Evolutionary conservation across 2,113 vertebrate species (phyloP).

Genomic region (Esox niger): DNA sequence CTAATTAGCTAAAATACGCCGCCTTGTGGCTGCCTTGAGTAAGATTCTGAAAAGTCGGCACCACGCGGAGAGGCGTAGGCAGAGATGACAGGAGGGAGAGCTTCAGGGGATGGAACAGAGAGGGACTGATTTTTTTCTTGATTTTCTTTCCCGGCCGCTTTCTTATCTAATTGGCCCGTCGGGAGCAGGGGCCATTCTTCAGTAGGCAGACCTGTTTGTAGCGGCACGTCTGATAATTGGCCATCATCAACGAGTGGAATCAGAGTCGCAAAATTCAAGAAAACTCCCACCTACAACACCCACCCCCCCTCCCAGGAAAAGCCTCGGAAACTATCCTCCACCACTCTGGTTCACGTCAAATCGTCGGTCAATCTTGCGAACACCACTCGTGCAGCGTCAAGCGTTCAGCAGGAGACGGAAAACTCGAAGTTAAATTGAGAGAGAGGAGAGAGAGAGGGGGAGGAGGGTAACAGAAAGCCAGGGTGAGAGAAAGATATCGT

Average conservation of each 20-base stretch:
- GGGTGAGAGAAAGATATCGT: not conserved
- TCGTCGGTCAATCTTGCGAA: not conserved
- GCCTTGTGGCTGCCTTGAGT: conserved; percentile 35
- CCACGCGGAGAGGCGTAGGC: not conserved
- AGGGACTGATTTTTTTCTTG: not conserved
- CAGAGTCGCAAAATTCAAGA: conserved; percentile 35
- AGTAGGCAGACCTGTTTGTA: conserved; percentile 32
- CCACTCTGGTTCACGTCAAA: not conserved
- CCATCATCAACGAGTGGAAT: conserved; percentile 28
- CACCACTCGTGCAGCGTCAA: not conserved
- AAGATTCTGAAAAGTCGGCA: conserved; percentile 11
- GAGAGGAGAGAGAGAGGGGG: not conserved
- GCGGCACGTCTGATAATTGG: conserved; percentile 48
- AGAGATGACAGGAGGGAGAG: conserved; percentile 23
- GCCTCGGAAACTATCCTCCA: no score
- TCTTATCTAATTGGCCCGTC: conserved; percentile 55
- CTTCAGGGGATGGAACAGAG: conserved; percentile 27
- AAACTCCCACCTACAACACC: conserved; percentile 42
- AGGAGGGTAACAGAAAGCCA: no score
- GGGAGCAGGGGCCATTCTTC: conserved; percentile 45
- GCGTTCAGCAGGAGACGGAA: not conserved
- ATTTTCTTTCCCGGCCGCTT: conserved; percentile 15
- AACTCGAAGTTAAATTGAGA: not conserved
- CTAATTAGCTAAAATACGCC: conserved; percentile 49
- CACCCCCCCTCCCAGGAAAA: not conserved